These are phyloP conservation scores for Coenonympha glycerion DNA, from an alignment of 2,888 invertebrate species.

Conservation along the genomic window DNA sequence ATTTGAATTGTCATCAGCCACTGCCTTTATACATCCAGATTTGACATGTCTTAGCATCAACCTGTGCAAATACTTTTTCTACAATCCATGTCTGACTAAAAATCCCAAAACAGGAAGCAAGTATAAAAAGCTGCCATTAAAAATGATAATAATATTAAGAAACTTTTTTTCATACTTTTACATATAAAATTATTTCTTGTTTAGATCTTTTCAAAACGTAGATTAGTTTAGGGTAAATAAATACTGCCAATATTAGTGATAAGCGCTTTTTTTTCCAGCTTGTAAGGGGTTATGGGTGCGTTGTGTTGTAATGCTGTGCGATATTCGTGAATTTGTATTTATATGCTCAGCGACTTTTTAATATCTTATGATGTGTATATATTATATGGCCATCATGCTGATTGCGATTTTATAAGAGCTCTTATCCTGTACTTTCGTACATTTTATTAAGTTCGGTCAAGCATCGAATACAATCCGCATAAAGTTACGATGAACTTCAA, in stretches of 20 bases:
- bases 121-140: not conserved
- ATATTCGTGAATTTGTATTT: slow-evolving; percentile 26
- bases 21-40: not conserved
- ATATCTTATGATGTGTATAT: no score
- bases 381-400: slow-evolving; percentile 3
- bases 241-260: slow-evolving; percentile 53
- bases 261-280: slow-evolving; percentile 43
- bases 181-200: slow-evolving; percentile 10
- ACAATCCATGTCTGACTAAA: not conserved
- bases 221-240: slow-evolving; percentile 32
- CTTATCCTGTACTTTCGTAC: no score
- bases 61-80: not conserved
- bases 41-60: not conserved
- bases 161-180: slow-evolving; percentile 1
- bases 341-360: slow-evolving; percentile 26
- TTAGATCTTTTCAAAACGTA: slow-evolving; percentile 19
- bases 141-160: not conserved
- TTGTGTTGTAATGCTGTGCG: slow-evolving; percentile 33
- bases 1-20: no score
- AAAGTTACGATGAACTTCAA: no score
- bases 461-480: no score
- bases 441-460: no score
- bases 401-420: slow-evolving; percentile 21
- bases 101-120: not conserved
- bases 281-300: slow-evolving; percentile 30